Conservation (phyloP, 2,888 invertebrate genomes). For the Ernsta delagoae region DNA sequence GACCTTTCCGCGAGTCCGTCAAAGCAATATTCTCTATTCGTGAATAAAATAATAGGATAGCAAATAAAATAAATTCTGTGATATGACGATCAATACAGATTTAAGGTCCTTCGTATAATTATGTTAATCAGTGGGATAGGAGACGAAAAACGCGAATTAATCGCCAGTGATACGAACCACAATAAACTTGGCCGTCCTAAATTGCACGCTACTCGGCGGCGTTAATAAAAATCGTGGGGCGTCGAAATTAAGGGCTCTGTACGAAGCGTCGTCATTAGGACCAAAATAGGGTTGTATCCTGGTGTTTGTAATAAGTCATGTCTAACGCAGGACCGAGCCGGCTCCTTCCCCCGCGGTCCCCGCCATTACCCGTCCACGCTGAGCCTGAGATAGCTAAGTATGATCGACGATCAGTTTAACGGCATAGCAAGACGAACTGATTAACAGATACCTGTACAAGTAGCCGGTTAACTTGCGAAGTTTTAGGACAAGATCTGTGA, state of each 20-base stretch:
- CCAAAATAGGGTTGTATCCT: slow-evolving; percentile 83
- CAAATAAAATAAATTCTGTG: slow-evolving; percentile 28
- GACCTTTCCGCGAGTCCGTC: slow-evolving; percentile 55
- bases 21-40: slow-evolving; percentile 41
- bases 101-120: slow-evolving; percentile 12
- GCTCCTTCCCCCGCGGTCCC: slow-evolving; percentile 53
- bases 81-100: slow-evolving; percentile 4
- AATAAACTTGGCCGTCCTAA: slow-evolving; percentile 65
- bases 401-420: slow-evolving; percentile 78
- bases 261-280: slow-evolving; percentile 80
- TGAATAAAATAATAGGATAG: slow-evolving; percentile 31
- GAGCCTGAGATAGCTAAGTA: slow-evolving; percentile 63
- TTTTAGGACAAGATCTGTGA: slow-evolving; percentile 17
- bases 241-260: slow-evolving; percentile 81
- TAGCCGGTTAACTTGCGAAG: slow-evolving; percentile 20
- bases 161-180: slow-evolving; percentile 48
- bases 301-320: slow-evolving; percentile 83
- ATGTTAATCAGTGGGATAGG: slow-evolving; percentile 38
- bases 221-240: slow-evolving; percentile 82
- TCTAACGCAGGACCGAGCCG: slow-evolving; percentile 72
- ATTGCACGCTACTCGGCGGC: slow-evolving; percentile 75
- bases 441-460: slow-evolving; percentile 27
- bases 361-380: slow-evolving; percentile 62
- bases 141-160: slow-evolving; percentile 50
- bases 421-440: slow-evolving; percentile 33